Conservation (phyloP, 2,888 invertebrate species). For the Empis livida region DNA sequence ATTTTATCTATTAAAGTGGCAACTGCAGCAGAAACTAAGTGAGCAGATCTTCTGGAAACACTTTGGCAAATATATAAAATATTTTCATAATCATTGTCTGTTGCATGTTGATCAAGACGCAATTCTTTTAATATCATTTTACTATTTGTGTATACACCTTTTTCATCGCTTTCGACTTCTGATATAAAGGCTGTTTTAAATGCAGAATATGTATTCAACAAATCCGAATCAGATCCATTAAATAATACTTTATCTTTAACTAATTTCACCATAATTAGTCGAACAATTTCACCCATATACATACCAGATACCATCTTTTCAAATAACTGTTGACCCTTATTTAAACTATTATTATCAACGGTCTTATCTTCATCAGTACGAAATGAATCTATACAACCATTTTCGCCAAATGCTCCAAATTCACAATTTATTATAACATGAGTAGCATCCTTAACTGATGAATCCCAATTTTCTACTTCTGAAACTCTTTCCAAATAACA, state of each 20-base stretch:
- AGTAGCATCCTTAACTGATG: slow-evolving; percentile 37
- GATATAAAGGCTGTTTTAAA: slow-evolving; percentile 96
- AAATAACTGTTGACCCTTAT: slow-evolving; percentile 66
- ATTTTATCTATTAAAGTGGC: slow-evolving; percentile 83
- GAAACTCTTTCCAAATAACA: slow-evolving; percentile 78
- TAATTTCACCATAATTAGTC: slow-evolving; percentile 69
- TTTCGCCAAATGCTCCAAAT: slow-evolving; percentile 95
- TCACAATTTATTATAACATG: slow-evolving; percentile 85
- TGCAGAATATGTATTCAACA: slow-evolving; percentile 56
- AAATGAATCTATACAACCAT: slow-evolving; percentile 72
- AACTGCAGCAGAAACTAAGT: slow-evolving; percentile 77
- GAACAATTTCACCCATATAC: slow-evolving; percentile 93
- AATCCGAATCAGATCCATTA: slow-evolving; percentile 60
- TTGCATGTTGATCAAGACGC: slow-evolving; percentile 55
- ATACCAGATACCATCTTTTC: slow-evolving; percentile 99
- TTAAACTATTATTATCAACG: slow-evolving; percentile 72
- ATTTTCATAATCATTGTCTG: slow-evolving; percentile 79
- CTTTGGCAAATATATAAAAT: slow-evolving; percentile 83
- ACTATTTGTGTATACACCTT: slow-evolving; percentile 65
- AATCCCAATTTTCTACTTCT: slow-evolving; percentile 2
- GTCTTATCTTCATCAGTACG: slow-evolving; percentile 70
- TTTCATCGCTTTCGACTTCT: slow-evolving; percentile 81
- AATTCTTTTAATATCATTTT: slow-evolving; percentile 71
- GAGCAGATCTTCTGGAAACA: slow-evolving; percentile 81
- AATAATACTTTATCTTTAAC: slow-evolving; percentile 65